Evolutionary conservation across 2,888 invertebrate species (phyloP), one percentile per base, ranked within the genome.

Genomic region (Chrysolina oricalcia): DNA sequence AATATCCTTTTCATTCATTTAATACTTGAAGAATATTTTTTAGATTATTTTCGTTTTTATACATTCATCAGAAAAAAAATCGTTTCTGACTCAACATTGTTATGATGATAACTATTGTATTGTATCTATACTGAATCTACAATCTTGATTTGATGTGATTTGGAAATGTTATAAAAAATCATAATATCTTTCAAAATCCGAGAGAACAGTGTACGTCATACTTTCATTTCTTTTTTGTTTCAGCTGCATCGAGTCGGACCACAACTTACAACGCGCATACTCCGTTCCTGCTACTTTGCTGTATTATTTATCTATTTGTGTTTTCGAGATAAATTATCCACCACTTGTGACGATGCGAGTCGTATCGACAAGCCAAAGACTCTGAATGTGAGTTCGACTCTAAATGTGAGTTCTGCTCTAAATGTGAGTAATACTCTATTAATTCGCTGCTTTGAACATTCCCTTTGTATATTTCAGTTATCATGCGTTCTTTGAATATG

Each of bases 221-320:
- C 2, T 53, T 21, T 53, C 3, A 73, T 53, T 53, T 72, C 65
- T 82, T 48, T 78, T 82, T 80, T 82, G 73, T 87, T 86, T 75
- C 86, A 87, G 88, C 88, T 72, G 86, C 87, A 65, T 87, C 87
- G 72, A 85, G 90, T 77, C 85, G 83, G 72, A 84, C 85, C 71
- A 83, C 85, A 53, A 83, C 85, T 70, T 82, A 85, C 70, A 9
- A 59, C n/a, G 85, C 84, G 66, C 85, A 84, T 74, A 82, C 83
- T 41, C 84, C 85, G 43, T 80, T 87, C 74, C 80, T 87, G 65
- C 80, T 85, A 62, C 76, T 86, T 76, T 86, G 87, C 79, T 85
- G 84, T 77, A 80, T 35, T 8, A 35, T 86, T 62, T 80, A 84
- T 11, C 79, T 85, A 76, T 77, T 84, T 53, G 77, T 83, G 78